Evolutionary conservation across 2,797 vertebrate genomes (phyloP).

Genomic region (Otolemur crassicaudatus): DNA sequence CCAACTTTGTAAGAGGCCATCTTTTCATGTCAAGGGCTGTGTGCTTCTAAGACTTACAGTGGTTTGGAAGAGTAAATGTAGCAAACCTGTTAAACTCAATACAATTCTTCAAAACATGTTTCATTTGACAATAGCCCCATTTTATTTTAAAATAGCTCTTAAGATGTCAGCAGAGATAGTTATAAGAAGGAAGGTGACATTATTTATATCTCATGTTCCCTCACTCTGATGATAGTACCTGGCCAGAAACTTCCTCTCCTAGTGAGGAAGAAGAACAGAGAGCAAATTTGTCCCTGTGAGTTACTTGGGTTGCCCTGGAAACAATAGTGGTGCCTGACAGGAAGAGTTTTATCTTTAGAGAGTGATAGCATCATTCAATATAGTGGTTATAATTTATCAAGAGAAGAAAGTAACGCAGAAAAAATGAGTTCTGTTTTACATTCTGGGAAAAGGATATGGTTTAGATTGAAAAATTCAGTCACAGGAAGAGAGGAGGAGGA

Average conservation of each 20-base stretch:
- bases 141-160: not conserved
- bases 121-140: not conserved
- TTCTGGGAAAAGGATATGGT: not conserved
- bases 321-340: not conserved
- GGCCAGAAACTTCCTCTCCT: not conserved
- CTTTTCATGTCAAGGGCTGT: not conserved
- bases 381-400: slow-evolving; percentile 19
- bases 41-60: not conserved
- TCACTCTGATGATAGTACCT: not conserved
- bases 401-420: not conserved
- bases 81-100: not conserved
- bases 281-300: not conserved
- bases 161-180: not conserved
- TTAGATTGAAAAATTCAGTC: not conserved
- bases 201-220: not conserved
- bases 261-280: not conserved
- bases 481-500: not conserved
- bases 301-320: not conserved
- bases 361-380: slow-evolving; percentile 13
- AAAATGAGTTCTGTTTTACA: slow-evolving; percentile 29
- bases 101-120: not conserved
- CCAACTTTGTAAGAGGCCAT: not conserved
- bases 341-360: slow-evolving; percentile 11
- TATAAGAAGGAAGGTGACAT: not conserved
- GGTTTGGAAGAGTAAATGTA: not conserved